phyloP scores from a whole-genome alignment of 2,797 vertebrate species.

The Botia almorhae region DNA sequence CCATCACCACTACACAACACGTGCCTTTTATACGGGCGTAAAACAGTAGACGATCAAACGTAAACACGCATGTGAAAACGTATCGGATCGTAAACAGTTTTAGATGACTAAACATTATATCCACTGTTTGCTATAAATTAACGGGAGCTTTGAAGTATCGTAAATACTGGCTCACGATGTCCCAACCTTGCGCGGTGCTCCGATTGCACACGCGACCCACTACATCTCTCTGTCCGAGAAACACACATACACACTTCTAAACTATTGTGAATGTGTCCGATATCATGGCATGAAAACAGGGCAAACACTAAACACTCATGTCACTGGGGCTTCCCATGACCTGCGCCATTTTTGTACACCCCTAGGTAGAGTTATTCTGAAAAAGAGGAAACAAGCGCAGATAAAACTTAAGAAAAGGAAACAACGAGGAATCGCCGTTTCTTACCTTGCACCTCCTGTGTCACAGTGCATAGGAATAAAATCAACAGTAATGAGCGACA shows the following conservation, averaged over 20 bases:
- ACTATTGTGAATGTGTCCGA: slow-evolving; percentile 15
- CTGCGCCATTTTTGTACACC: slow-evolving; percentile 66
- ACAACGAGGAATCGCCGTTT: slow-evolving; percentile 4
- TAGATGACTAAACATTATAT: slow-evolving; percentile 27
- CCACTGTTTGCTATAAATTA: slow-evolving; percentile 22
- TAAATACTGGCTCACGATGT: slow-evolving; percentile 34
- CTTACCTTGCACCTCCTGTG: slow-evolving; percentile 38
- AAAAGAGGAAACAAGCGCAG: slow-evolving; percentile 35
- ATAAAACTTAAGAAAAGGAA: slow-evolving; percentile 44
- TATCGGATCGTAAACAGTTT: slow-evolving; percentile 17
- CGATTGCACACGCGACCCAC: slow-evolving; percentile 17
- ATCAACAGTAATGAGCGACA: slow-evolving; percentile 35
- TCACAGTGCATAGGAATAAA: slow-evolving; percentile 26
- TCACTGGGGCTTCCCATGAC: slow-evolving; percentile 55
- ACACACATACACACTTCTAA: not conserved
- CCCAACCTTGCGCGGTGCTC: slow-evolving; percentile 29
- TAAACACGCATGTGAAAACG: slow-evolving; percentile 8
- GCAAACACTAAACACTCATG: slow-evolving; percentile 54
- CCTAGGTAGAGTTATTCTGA: slow-evolving; percentile 35
- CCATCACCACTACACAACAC: slow-evolving; percentile 14
- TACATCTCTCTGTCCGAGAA: slow-evolving; percentile 8
- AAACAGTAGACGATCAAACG: not conserved
- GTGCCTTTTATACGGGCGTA: not conserved
- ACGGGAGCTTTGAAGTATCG: slow-evolving; percentile 23
- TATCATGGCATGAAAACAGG: not conserved